These are phyloP conservation scores for Danio rerio DNA, from an alignment of 2,113 vertebrate species.

Conservation along the genomic window DNA sequence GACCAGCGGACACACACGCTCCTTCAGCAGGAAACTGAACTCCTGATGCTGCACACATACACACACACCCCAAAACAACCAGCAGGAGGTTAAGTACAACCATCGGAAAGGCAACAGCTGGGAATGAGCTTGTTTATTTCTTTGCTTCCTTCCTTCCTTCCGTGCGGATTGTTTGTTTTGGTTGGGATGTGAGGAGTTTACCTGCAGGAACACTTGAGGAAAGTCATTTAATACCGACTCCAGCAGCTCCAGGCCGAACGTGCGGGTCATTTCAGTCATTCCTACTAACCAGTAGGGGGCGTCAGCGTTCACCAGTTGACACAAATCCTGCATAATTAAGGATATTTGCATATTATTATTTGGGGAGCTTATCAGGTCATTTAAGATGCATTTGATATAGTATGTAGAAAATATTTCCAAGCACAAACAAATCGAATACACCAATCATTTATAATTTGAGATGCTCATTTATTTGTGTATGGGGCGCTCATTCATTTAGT, in stretches of 20 bases:
- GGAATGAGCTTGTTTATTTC: too few species aligned
- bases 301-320: slow-evolving; percentile 97
- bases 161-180: neutral
- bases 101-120: neutral
- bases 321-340: slow-evolving; percentile 84
- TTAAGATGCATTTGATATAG: too few species aligned
- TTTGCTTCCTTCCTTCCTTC: too few species aligned
- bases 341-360: too few species aligned
- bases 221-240: slow-evolving; percentile 98
- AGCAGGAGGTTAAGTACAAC: neutral
- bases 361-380: too few species aligned
- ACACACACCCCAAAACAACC: neutral
- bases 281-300: slow-evolving; percentile 98
- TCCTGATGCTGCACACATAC: slow-evolving; percentile 85
- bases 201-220: slow-evolving; percentile 93
- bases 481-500: too few species aligned
- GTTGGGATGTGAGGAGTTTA: slow-evolving; percentile 60
- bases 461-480: too few species aligned
- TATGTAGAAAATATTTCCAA: too few species aligned
- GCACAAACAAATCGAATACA: too few species aligned
- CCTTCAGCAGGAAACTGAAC: slow-evolving; percentile 98
- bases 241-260: slow-evolving; percentile 94
- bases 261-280: slow-evolving; percentile 99
- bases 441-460: too few species aligned
- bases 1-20: slow-evolving; percentile 96